Percentiles rank a stretch among this genome's conserved stretches.
Conservation (phyloP, 2,888 invertebrate species). For the Caenorhabditis plicata region DNA sequence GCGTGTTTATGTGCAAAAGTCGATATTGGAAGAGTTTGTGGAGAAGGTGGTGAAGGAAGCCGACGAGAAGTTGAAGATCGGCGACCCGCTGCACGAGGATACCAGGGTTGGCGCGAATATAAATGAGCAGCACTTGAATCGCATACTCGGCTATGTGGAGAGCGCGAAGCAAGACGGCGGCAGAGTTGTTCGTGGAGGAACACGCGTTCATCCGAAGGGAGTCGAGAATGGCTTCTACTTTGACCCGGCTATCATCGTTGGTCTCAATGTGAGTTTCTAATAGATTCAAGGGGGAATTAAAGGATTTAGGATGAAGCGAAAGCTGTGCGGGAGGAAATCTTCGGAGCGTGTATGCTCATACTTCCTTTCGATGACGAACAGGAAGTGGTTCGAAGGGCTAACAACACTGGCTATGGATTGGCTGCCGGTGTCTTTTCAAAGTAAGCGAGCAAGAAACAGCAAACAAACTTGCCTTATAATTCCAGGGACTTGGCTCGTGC, state of each 20-base stretch:
- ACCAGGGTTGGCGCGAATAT: slow-evolving; percentile 72
- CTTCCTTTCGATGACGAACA: slow-evolving; percentile 70
- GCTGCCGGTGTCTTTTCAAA: slow-evolving; percentile 71
- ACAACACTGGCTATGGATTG: slow-evolving; percentile 70
- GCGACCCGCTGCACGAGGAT: slow-evolving; percentile 59
- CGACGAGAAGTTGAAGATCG: slow-evolving; percentile 50
- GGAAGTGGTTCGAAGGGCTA: slow-evolving; percentile 69
- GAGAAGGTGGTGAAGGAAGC: slow-evolving; percentile 68
- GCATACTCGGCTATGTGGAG: slow-evolving; percentile 68
- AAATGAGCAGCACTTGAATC: slow-evolving; percentile 69
- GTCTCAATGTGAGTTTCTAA: no score
- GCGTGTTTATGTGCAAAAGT: slow-evolving; percentile 70
- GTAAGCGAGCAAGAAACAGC: slow-evolving; percentile 54
- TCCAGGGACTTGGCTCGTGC: slow-evolving; percentile 69
- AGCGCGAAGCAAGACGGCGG: slow-evolving; percentile 68
- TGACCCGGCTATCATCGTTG: slow-evolving; percentile 69
- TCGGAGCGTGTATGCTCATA: slow-evolving; percentile 70
- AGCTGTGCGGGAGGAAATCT: slow-evolving; percentile 69
- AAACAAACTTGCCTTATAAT: neutral
- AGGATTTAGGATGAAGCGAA: slow-evolving; percentile 26
- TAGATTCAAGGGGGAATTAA: no score
- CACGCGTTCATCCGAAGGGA: slow-evolving; percentile 67
- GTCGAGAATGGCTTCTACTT: slow-evolving; percentile 69
- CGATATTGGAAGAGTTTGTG: slow-evolving; percentile 68
- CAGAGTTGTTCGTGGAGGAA: slow-evolving; percentile 69